Conservation (phyloP, 2,113 vertebrate species). For the Brachypteracias leptosomus region DNA sequence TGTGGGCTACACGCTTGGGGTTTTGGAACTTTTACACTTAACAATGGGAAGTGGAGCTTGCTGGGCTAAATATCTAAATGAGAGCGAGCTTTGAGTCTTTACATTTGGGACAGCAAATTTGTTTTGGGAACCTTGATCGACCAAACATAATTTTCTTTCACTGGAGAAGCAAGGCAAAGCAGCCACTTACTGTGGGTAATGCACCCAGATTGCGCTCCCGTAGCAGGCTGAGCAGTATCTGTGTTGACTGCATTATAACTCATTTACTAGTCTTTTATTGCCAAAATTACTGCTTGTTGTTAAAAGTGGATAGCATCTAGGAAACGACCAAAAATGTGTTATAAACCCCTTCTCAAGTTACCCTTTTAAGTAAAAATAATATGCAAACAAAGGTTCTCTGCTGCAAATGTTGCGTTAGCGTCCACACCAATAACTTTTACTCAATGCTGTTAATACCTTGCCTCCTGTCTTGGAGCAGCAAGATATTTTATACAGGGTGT, state of each 20-base stretch:
- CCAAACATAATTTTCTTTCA: background rate
- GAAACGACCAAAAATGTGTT: background rate
- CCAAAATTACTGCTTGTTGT: background rate
- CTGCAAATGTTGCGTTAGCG: background rate
- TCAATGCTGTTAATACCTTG: background rate
- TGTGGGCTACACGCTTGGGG: background rate
- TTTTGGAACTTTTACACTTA: background rate
- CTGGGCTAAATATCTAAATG: background rate
- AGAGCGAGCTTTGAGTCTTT: background rate
- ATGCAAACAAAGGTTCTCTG: background rate
- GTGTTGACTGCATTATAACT: background rate
- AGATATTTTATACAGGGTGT: background rate
- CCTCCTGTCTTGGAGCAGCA: background rate
- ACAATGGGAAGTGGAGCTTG: background rate
- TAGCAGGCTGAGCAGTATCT: background rate
- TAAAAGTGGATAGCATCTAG: background rate
- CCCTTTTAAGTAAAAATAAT: background rate
- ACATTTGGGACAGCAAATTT: background rate
- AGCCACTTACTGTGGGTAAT: background rate
- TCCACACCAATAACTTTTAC: background rate
- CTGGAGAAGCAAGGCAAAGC: background rate
- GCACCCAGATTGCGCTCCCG: background rate
- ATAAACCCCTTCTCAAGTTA: constrained; percentile 9
- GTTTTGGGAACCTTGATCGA: background rate
- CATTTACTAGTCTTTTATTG: background rate